A percentile compares a stretch with the other conserved stretches of the same genome.
Evolutionary conservation across 2,113 vertebrate genomes (phyloP).

Genomic region (Reinhardtius hippoglossoides): DNA sequence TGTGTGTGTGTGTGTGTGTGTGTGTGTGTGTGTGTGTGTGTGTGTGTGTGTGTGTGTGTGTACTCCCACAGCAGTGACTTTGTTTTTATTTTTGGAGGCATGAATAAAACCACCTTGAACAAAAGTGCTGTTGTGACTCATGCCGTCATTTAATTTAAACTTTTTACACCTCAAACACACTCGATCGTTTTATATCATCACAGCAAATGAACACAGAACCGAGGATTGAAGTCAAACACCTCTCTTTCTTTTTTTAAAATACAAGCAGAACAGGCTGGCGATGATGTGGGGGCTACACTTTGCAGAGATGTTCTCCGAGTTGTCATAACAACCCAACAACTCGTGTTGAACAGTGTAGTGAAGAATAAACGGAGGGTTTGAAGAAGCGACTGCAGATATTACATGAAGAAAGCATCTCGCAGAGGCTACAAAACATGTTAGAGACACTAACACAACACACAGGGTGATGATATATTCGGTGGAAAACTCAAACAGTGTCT

Average conservation of each 20-base stretch:
- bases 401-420: no score
- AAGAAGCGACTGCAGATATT: no score
- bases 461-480: no score
- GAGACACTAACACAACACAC: background rate
- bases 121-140: constrained; percentile 8
- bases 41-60: background rate
- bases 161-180: background rate
- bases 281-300: background rate
- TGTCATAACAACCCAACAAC: background rate
- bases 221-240: background rate
- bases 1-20: background rate
- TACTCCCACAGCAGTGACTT: constrained; percentile 1
- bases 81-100: background rate
- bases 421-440: background rate
- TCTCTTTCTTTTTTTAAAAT: background rate
- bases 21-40: background rate
- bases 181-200: background rate
- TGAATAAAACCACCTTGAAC: constrained; percentile 2
- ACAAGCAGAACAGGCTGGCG: background rate
- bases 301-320: background rate
- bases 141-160: background rate
- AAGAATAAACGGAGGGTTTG: background rate
- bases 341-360: background rate
- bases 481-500: no score
- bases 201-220: background rate